phyloP scores from a whole-genome alignment of 2,888 invertebrate species.

The Melolontha melolontha region DNA sequence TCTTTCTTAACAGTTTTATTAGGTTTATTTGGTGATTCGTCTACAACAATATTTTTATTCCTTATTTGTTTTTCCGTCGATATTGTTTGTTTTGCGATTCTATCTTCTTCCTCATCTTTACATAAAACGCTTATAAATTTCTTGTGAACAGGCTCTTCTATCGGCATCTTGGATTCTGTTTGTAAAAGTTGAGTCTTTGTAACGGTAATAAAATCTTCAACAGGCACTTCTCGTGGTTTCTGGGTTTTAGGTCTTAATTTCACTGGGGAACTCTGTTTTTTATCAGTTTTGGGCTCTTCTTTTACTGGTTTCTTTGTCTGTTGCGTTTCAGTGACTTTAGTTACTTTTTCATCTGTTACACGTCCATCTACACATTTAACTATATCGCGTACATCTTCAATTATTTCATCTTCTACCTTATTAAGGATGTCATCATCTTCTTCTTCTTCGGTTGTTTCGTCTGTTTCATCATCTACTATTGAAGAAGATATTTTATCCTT shows the following conservation, averaged over 20 bases:
- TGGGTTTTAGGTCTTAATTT: conserved; percentile 52
- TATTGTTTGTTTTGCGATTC: conserved; percentile 1
- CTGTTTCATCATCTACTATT: conserved; percentile 31
- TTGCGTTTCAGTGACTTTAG: conserved; percentile 1
- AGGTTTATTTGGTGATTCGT: conserved; percentile 22
- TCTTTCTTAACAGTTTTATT: conserved; percentile 57
- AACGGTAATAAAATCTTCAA: conserved; percentile 31
- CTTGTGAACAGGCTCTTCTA: conserved; percentile 59
- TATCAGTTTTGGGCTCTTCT: conserved; percentile 37
- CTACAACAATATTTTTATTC: conserved; percentile 28
- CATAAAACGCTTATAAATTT: conserved; percentile 57
- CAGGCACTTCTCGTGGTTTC: conserved; percentile 42
- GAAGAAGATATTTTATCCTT: conserved; percentile 4
- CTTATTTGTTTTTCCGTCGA: conserved; percentile 1
- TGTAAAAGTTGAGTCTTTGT: conserved; percentile 28
- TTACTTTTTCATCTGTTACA: conserved; percentile 39
- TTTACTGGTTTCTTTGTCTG: conserved; percentile 10
- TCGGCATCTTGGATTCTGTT: conserved; percentile 51
- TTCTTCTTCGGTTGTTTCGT: conserved; percentile 21
- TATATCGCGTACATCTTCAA: conserved; percentile 12
- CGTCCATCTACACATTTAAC: not conserved
- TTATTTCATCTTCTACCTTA: conserved; percentile 12
- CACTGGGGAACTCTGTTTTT: conserved; percentile 52
- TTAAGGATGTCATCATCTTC: conserved; percentile 13
- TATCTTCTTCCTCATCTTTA: conserved; percentile 56